A percentile compares a stretch with the other conserved stretches of the same genome.
These are phyloP conservation scores for Synergus japonicus DNA, from an alignment of 2,888 invertebrate species.

Conservation along the genomic window DNA sequence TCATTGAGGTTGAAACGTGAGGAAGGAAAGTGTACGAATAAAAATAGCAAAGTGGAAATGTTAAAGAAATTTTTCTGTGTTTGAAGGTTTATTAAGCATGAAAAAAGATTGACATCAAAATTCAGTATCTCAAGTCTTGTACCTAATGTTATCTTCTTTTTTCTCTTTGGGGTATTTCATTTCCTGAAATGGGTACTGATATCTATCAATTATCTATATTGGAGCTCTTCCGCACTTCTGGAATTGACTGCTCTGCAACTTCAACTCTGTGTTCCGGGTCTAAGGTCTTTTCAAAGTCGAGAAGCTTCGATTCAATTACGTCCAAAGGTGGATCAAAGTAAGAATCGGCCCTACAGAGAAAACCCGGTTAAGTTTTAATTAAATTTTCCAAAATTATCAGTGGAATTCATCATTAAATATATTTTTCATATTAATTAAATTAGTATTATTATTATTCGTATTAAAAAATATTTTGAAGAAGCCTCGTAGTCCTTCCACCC, in stretches of 20 bases:
- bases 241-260: background rate
- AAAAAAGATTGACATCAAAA: no score
- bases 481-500: background rate
- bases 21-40: background rate
- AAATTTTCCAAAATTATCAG: no score
- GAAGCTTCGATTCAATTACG: slow-evolving; percentile 6
- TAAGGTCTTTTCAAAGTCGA: background rate
- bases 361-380: background rate
- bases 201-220: slow-evolving; percentile 1
- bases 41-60: background rate
- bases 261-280: slow-evolving; percentile 10
- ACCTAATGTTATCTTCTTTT: no score
- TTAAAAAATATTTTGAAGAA: no score
- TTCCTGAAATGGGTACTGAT: background rate
- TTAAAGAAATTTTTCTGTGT: background rate
- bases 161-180: background rate
- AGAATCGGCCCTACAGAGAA: background rate
- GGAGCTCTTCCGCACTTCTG: background rate
- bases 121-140: no score
- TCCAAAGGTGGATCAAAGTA: slow-evolving; percentile 1
- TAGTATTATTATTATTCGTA: no score
- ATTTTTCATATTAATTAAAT: no score
- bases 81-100: no score
- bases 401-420: no score
- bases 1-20: background rate